Conservation (phyloP, 2,888 invertebrate genomes). For the Eristalinus sepulchralis region DNA sequence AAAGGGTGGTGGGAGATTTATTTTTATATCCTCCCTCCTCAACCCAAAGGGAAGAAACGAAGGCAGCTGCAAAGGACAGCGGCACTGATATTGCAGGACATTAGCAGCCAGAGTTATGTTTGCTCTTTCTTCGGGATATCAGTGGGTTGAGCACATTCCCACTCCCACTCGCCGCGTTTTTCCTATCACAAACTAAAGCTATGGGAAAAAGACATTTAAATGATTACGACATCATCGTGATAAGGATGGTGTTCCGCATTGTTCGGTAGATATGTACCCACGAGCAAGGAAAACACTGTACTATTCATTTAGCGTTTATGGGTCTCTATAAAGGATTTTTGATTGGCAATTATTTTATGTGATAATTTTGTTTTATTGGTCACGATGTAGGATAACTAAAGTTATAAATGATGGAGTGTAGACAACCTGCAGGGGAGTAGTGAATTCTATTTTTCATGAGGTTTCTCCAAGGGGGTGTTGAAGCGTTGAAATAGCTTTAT, state of each 20-base stretch:
- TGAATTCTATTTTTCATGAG: slow-evolving; percentile 54
- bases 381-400: slow-evolving; percentile 6
- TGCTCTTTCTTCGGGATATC: neutral
- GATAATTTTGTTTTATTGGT: slow-evolving; percentile 48
- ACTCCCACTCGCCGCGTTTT: slow-evolving; percentile 13
- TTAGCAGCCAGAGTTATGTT: slow-evolving; percentile 33
- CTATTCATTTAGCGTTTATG: slow-evolving; percentile 63
- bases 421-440: slow-evolving; percentile 30
- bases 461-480: slow-evolving; percentile 6
- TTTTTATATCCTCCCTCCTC: slow-evolving; percentile 44
- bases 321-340: slow-evolving; percentile 50
- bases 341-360: slow-evolving; percentile 64
- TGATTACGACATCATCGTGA: slow-evolving; percentile 67
- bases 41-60: neutral
- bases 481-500: slow-evolving; percentile 22
- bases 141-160: neutral
- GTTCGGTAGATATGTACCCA: neutral
- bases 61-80: slow-evolving; percentile 42
- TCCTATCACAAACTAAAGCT: slow-evolving; percentile 57
- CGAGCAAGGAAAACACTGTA: slow-evolving; percentile 30
- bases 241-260: slow-evolving; percentile 37
- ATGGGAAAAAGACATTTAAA: slow-evolving; percentile 65
- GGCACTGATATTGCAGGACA: slow-evolving; percentile 56
- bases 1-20: slow-evolving; percentile 25
- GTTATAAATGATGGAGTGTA: neutral